Conservation (phyloP, 2,797 vertebrate genomes). For the Platalea minor region DNA sequence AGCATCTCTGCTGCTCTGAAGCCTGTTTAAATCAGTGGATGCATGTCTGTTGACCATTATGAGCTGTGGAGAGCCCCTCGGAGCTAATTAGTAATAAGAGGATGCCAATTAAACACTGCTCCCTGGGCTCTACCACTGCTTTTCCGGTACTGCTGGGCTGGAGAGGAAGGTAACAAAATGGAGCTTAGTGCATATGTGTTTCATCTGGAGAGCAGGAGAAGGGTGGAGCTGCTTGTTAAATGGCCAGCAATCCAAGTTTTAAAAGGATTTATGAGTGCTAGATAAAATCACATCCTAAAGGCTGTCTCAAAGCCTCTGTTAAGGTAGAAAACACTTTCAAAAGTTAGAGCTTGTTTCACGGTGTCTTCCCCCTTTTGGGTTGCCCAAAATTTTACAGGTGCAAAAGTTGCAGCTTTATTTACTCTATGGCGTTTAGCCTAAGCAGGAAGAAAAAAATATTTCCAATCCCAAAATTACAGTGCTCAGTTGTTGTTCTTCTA, state of each 20-base stretch:
- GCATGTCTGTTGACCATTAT: neutral
- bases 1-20: neutral
- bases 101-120: neutral
- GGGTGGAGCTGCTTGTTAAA: slow-evolving; percentile 28
- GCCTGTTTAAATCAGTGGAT: neutral
- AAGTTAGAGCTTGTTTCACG: neutral
- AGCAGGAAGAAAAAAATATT: neutral
- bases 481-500: neutral
- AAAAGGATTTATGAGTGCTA: neutral
- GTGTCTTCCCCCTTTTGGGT: neutral
- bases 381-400: neutral
- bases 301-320: neutral
- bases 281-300: neutral
- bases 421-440: neutral
- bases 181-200: neutral
- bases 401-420: neutral
- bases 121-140: neutral
- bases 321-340: neutral
- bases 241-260: neutral
- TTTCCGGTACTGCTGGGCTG: neutral
- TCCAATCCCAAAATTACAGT: neutral
- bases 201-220: slow-evolving; percentile 17
- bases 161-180: neutral
- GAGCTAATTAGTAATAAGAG: slow-evolving; percentile 19
- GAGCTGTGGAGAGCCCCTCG: neutral